These are phyloP conservation scores for Rallus limicola DNA, from an alignment of 2,113 vertebrate species.

Conservation along the genomic window DNA sequence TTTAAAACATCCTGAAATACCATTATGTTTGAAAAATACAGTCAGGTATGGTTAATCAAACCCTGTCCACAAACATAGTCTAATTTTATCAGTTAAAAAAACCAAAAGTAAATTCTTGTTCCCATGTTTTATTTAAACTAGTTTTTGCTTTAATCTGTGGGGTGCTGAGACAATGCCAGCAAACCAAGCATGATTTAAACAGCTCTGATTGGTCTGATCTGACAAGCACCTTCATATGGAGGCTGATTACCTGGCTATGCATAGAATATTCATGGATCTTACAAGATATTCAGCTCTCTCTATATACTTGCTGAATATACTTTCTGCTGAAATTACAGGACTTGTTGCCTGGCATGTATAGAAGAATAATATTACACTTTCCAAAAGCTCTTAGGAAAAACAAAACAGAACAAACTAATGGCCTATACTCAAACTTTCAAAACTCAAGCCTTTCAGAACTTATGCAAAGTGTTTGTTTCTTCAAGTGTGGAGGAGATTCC, in stretches of 20 bases:
- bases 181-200: constrained; percentile 66
- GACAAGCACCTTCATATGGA: constrained; percentile 49
- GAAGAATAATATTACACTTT: not conserved
- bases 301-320: not conserved
- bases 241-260: constrained; percentile 56
- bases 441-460: not conserved
- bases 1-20: constrained; percentile 64
- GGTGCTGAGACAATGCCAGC: constrained; percentile 57
- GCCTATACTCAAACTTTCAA: not conserved
- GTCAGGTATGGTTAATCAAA: constrained; percentile 65
- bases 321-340: not conserved
- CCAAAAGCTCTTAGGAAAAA: not conserved
- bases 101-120: constrained; percentile 55
- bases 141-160: constrained; percentile 65
- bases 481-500: not conserved
- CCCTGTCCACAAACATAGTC: constrained; percentile 43
- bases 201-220: constrained; percentile 66
- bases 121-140: constrained; percentile 35
- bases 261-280: constrained; percentile 51
- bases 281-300: not conserved
- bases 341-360: not conserved
- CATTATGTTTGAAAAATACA: constrained; percentile 53
- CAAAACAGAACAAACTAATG: not conserved
- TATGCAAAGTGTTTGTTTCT: not conserved
- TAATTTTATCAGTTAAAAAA: constrained; percentile 64